A percentile compares a stretch with the other conserved stretches of the same genome.
phyloP scores from a whole-genome alignment of 2,888 invertebrate genomes.

The Lissocephala sabroskyi region DNA sequence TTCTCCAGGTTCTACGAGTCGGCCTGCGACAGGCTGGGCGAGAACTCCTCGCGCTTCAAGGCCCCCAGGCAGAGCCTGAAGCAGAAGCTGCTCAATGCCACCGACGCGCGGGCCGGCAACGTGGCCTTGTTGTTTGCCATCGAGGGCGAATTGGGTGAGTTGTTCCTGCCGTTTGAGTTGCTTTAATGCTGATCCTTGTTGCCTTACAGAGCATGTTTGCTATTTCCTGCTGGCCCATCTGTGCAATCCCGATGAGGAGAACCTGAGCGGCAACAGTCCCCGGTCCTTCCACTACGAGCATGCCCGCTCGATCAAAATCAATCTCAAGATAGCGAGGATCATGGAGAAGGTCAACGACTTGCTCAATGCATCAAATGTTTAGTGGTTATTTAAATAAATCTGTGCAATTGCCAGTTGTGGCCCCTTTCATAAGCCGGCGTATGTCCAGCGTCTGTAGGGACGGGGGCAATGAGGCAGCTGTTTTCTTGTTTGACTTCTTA shows the following conservation, averaged over 20 bases:
- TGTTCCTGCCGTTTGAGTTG: too few species aligned
- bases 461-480: too few species aligned
- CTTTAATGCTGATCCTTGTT: too few species aligned
- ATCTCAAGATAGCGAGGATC: conserved; percentile 50
- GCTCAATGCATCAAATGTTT: too few species aligned
- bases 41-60: conserved; percentile 2
- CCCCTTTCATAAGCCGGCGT: too few species aligned
- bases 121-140: conserved; percentile 64
- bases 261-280: conserved; percentile 62
- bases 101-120: conserved; percentile 61
- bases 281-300: conserved; percentile 56
- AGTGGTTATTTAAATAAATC: too few species aligned
- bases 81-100: conserved; percentile 51
- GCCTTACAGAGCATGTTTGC: conserved; percentile 58
- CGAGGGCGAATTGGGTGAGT: conserved; percentile 53
- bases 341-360: conserved; percentile 67
- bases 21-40: conserved; percentile 36
- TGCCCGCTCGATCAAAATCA: conserved; percentile 50
- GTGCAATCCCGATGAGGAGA: conserved; percentile 62
- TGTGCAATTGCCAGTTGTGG: too few species aligned
- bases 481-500: too few species aligned
- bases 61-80: conserved; percentile 33
- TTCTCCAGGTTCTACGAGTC: conserved; percentile 48
- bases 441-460: too few species aligned
- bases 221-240: conserved; percentile 66